Evolutionary conservation across 2,113 vertebrate genomes (phyloP).

Genomic region (Himantopus leucocephalus): DNA sequence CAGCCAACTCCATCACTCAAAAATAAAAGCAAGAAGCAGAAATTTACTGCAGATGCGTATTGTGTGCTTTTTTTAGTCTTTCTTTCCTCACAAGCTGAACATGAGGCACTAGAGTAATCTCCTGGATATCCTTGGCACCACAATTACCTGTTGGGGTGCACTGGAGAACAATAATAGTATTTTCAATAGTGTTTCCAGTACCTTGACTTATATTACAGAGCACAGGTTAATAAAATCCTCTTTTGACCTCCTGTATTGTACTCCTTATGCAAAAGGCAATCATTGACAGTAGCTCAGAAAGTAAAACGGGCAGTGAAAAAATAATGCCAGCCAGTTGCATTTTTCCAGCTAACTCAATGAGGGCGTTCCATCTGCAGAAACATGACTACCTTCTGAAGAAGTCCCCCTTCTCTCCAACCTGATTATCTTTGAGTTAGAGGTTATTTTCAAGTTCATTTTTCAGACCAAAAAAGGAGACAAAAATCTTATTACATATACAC

Average conservation of each 20-base stretch:
- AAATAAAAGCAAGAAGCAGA: not conserved
- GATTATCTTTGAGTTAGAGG: not conserved
- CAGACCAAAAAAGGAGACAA: not conserved
- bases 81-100: not conserved
- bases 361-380: not conserved
- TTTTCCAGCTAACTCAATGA: not conserved
- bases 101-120: fast-evolving
- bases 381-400: not conserved
- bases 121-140: not conserved
- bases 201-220: not conserved
- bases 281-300: not conserved
- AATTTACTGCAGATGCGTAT: too few species aligned
- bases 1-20: fast-evolving
- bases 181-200: not conserved
- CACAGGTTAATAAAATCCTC: not conserved
- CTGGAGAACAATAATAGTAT: not conserved
- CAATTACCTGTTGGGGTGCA: too few species aligned
- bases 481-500: not conserved
- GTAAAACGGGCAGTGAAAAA: not conserved
- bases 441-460: not conserved
- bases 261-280: too few species aligned
- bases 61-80: fast-evolving
- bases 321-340: not conserved
- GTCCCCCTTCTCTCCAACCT: not conserved
- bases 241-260: not conserved